These are phyloP conservation scores for Cephus rjabovi DNA, from an alignment of 2,888 invertebrate genomes.

Conservation along the genomic window DNA sequence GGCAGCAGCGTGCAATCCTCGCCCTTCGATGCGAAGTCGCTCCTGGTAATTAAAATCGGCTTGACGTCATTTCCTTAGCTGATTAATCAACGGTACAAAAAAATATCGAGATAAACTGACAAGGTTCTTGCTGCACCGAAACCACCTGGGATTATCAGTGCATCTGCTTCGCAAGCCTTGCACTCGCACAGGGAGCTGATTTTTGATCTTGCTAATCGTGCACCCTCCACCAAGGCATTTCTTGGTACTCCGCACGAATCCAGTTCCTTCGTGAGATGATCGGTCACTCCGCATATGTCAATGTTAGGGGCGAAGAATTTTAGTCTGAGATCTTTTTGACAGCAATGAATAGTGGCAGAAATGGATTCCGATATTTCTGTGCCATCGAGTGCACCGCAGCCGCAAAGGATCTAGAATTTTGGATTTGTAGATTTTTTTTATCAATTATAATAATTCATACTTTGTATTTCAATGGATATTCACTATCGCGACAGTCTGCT, in stretches of 20 bases:
- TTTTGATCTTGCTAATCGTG: constrained; percentile 68
- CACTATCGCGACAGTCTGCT: constrained; percentile 40
- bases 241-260: constrained; percentile 44
- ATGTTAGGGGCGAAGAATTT: constrained; percentile 50
- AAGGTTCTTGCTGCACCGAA: constrained; percentile 71
- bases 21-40: constrained; percentile 69
- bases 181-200: constrained; percentile 64
- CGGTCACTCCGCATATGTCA: constrained; percentile 34
- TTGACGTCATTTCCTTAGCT: not conserved
- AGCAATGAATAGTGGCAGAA: constrained; percentile 55
- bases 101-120: constrained; percentile 54
- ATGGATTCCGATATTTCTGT: constrained; percentile 70
- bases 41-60: constrained; percentile 52
- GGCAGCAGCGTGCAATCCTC: constrained; percentile 64
- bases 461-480: constrained; percentile 23
- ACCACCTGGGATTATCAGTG: constrained; percentile 71
- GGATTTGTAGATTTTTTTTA: not conserved
- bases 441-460: not conserved
- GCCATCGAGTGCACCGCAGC: constrained; percentile 71
- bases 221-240: constrained; percentile 70
- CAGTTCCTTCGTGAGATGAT: constrained; percentile 44
- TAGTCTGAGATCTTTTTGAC: constrained; percentile 37
- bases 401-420: constrained; percentile 66
- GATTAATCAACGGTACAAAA: not conserved
- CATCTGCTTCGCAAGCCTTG: constrained; percentile 62